Evolutionary conservation across 2,888 invertebrate genomes (phyloP).

Genomic region (Sinelater perroti): DNA sequence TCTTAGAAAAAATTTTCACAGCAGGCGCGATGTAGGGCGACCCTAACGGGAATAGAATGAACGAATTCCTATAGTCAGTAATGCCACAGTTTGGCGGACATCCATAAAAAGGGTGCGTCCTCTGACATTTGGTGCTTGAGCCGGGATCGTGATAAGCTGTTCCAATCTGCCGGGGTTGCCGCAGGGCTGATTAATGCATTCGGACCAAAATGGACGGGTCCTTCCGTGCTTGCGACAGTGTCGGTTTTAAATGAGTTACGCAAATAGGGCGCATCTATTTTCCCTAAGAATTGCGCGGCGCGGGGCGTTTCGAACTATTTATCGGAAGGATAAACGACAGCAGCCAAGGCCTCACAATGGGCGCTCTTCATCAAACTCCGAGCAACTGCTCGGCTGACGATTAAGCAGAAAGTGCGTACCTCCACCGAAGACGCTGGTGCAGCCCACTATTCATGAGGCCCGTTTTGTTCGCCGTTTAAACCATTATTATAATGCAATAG

Average conservation of each 20-base stretch:
- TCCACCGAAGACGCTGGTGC: background rate
- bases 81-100: conserved; percentile 14
- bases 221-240: conserved; percentile 28
- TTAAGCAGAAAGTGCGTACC: background rate
- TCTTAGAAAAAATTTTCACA: too few species aligned
- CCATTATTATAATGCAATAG: background rate
- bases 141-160: conserved; percentile 28
- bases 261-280: conserved; percentile 17
- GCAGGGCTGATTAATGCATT: conserved; percentile 30
- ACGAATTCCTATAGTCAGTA: conserved; percentile 21
- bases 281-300: too few species aligned
- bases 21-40: background rate
- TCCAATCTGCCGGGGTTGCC: conserved; percentile 28
- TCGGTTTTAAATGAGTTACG: conserved; percentile 25
- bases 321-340: too few species aligned
- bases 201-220: conserved; percentile 21
- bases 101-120: conserved; percentile 20
- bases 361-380: background rate
- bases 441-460: background rate
- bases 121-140: conserved; percentile 20
- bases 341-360: too few species aligned
- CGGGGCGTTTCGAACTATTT: too few species aligned
- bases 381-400: background rate
- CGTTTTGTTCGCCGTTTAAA: background rate
- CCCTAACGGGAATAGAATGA: conserved; percentile 5